phyloP scores from a whole-genome alignment of 2,888 invertebrate species.

The Tridacna gigas region DNA sequence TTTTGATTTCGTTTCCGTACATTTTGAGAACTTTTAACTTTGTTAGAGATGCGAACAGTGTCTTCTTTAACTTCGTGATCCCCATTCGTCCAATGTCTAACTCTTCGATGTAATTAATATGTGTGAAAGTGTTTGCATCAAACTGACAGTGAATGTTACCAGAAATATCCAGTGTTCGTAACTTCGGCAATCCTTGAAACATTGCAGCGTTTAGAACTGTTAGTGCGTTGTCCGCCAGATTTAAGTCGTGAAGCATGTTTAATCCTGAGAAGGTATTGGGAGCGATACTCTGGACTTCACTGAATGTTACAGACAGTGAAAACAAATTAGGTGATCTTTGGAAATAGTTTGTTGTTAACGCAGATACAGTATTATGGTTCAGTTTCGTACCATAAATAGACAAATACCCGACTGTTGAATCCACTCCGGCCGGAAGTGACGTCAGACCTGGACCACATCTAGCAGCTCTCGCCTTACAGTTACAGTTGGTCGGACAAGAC shows the following conservation, averaged over 20 bases:
- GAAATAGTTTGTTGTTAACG: constrained; percentile 42
- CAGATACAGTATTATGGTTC: constrained; percentile 38
- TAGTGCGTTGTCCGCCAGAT: constrained; percentile 62
- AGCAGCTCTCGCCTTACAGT: constrained; percentile 31
- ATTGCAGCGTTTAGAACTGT: constrained; percentile 47
- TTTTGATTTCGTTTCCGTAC: constrained; percentile 57
- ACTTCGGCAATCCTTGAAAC: constrained; percentile 60
- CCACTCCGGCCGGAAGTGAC: constrained; percentile 35
- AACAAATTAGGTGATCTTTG: constrained; percentile 38
- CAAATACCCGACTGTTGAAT: constrained; percentile 15
- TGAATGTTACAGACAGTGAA: constrained; percentile 47
- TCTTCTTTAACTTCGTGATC: constrained; percentile 39
- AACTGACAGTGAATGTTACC: constrained; percentile 62
- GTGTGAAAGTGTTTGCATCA: constrained; percentile 54
- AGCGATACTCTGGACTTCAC: constrained; percentile 45
- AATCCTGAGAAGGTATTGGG: constrained; percentile 57
- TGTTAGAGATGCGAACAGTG: constrained; percentile 54
- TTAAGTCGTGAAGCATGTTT: constrained; percentile 54
- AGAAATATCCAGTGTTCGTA: constrained; percentile 62
- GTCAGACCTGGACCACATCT: constrained; percentile 40
- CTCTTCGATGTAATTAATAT: constrained; percentile 55
- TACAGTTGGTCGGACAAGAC: constrained; percentile 46
- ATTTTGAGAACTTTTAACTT: constrained; percentile 63
- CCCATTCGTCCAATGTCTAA: constrained; percentile 61
- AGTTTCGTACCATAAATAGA: constrained; percentile 34